Base-by-base conservation (phyloP, 2,113 vertebrate genomes). In the Microcebus tavaratra region DNA sequence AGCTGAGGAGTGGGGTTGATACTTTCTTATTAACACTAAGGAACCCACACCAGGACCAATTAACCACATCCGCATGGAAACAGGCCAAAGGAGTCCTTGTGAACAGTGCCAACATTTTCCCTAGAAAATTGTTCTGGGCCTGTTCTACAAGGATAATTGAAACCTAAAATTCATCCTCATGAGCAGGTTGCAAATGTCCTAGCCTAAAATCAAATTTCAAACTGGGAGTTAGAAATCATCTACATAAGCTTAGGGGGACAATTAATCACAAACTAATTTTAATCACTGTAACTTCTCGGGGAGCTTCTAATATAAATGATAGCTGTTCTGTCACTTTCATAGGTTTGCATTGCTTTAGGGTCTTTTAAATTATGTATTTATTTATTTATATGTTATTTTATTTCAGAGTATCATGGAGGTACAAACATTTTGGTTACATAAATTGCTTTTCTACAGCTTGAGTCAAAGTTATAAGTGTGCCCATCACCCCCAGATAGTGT, bases 121-220 rank as follows among this genome's bases (percentile, higher is more conserved):
- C 68, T 68, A 76, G 39, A 82, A 81, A 82, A 94, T 27, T 59
- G 65, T 80, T 87, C 57, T 88, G 67, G 36, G 59, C 75, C 59
- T 68, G 23, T 45, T 87, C 45, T 81, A 88, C 6, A 82, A 11
- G 7, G 23, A 21, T 50, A 48, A 68, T 27, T 68, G 15, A 88
- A 84, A 25, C 20, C 90, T 91, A 88, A 94, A 87, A 76, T 61
- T 68, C 25, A 53, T 90, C 45, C 53, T 61, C 36, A 34, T 68
- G 29, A 87, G 20, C 34, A 8, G 15, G 39, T 34, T 86, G 17
- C 20, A 67, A 73, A 76, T 27, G 42, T 84, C 42, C 89, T 79
- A 82, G n/a, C 67, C 50, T 61, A 68, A 76, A 94, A 91, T 27
- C 78, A 48, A n/a, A 80, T 29, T 87, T 79, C 89, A 95, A 48